Evolutionary conservation across 2,113 vertebrate species (phyloP), one percentile per base, ranked within the genome.

Genomic region (Alectura lathami): DNA sequence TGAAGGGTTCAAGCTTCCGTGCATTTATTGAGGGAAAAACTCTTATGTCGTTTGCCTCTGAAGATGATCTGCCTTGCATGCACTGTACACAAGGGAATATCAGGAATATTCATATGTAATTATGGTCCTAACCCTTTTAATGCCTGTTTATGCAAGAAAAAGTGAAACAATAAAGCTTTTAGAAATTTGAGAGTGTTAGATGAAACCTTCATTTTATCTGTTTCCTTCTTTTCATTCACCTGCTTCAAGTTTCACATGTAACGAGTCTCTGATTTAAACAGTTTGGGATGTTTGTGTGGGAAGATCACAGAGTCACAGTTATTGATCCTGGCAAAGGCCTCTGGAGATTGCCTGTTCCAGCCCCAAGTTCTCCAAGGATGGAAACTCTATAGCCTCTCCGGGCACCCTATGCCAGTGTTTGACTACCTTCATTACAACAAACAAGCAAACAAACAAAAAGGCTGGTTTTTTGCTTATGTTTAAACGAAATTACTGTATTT

Each of bases 261-360:
- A 83, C 86, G 34, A 77, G 32, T 43, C 16, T 69, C n/a, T 87
- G 48, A 17, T 89, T 72, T 84, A 72, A 92, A 67, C 50, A 45
- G 45, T 47, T 60, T 47, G 17, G 7, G 26, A 23, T 75, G 13
- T 21, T 74, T 89, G 75, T 22, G 51, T 34, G 24, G 23, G 43
- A 89, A 82, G 54, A 92, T 88, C 67, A 92, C 45, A 94, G 59
- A 84, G 68, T 89, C 75, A 93, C 32, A 91, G 53, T 30, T 56
- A 11, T 43, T 68, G 38, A 76, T 17, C 18, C 70, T 72, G 64
- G 13, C 40, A 69, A 9, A 36, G 60, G 8, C 60, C 54, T 56
- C 54, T 56, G 54, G 34, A 93, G 70, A 87, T 54, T 5, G 1
- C 26, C 56, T 43, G 2, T 34, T 89, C 14, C 34, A 47, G 56